Percentiles rank a stretch among this genome's conserved stretches.
Evolutionary conservation across 2,888 invertebrate species (phyloP).

Genomic region (Piscicola geometra): DNA sequence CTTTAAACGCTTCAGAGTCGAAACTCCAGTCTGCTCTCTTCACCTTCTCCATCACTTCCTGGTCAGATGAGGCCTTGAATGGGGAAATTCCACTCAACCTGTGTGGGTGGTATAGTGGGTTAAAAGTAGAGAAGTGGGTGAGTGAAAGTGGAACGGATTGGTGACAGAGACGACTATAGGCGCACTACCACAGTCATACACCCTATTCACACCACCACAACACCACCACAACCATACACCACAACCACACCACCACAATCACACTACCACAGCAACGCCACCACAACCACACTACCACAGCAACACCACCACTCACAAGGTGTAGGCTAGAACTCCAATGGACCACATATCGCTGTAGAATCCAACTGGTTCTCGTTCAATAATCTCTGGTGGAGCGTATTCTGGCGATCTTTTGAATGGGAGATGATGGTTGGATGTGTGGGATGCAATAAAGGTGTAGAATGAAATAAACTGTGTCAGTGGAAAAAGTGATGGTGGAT

Average conservation of each 20-base stretch:
- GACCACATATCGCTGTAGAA: conserved; percentile 99
- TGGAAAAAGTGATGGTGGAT: too few species aligned
- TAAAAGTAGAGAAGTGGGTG: too few species aligned
- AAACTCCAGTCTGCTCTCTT: conserved; percentile 99
- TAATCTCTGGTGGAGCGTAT: conserved; percentile 98
- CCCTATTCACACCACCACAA: background rate
- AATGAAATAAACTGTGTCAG: too few species aligned
- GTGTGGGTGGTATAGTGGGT: background rate
- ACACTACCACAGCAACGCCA: background rate
- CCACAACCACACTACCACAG: background rate
- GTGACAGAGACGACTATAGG: too few species aligned
- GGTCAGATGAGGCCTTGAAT: conserved; percentile 96
- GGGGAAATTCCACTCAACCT: conserved; percentile 94
- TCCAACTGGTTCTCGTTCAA: conserved; percentile 94
- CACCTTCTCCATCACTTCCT: conserved; percentile 94
- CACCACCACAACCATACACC: conserved; percentile 6
- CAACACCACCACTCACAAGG: conserved; percentile 70
- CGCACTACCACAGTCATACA: background rate
- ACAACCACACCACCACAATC: background rate
- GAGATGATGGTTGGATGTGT: too few species aligned
- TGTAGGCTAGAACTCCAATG: conserved; percentile 94
- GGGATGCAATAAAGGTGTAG: too few species aligned
- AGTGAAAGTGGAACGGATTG: too few species aligned
- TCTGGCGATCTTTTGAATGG: conserved; percentile 78
- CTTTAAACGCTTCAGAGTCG: conserved; percentile 86